Base-by-base conservation (phyloP, 2,113 vertebrate species). In the Tetraodon nigroviridis region DNA sequence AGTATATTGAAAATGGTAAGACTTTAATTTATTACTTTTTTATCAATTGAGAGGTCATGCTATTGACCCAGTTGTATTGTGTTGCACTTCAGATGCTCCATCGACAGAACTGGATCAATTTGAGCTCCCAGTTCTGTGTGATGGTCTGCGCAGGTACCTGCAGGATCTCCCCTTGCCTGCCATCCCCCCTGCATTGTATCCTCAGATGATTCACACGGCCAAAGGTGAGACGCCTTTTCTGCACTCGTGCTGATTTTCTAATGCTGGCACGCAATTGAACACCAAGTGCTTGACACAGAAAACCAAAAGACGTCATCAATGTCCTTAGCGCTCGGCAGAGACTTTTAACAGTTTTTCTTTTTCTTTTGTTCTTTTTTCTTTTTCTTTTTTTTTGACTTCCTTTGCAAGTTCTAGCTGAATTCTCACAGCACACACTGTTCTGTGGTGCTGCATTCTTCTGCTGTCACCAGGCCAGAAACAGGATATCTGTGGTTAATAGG, bases 151-250 rank as follows among this genome's bases (percentile, higher is more conserved):
- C 71, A 86, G 92, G 67, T 99, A 94, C 90, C 90, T 99, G 61
- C 79, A 93, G 83, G 97, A 99, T 66, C 89, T 99, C 24, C 95
- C 97, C n/a, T 94, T 93, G 84, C 93, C 97, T n/a, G 81, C 98
- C 80, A 88, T 99, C 86, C 95, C 92, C 63, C 67, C 87, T 59
- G 81, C 91, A 22, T 54, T 95, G 81, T 92, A 92, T 58, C 87
- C 73, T 84, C 94, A 98, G 73, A 88, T 98, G 90, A 83, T 93
- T 79, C 93, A 92, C 76, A 80, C 91, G 24, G 87, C 90, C 79
- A 93, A 92, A 94, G 96, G 96, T 98, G 71, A 87, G 87, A 55
- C 51, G 27, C 29, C 37, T 42, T 13, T 11, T 57, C 53, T 29
- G 19, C 55, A 46, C 16, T 59, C 64, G 22, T 17, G 45, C 58